phyloP scores from a whole-genome alignment of 2,113 vertebrate species.

The Oryzias javanicus region DNA sequence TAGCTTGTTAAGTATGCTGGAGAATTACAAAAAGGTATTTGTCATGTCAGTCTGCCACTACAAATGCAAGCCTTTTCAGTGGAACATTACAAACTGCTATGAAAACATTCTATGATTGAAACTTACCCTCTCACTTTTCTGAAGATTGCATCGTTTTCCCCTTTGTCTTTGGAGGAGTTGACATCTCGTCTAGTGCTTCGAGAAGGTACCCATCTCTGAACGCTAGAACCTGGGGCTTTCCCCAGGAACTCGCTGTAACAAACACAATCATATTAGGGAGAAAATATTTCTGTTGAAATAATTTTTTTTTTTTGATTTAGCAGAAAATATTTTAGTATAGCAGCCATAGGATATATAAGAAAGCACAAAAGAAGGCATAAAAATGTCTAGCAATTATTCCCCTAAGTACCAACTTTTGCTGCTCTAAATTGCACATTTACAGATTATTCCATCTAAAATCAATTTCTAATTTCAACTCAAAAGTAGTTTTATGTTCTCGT shows the following conservation, averaged over 20 bases:
- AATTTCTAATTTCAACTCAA: too few species aligned
- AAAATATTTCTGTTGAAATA: too few species aligned
- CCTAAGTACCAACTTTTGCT: too few species aligned
- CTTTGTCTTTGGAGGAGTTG: constrained; percentile 95
- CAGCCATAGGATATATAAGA: too few species aligned
- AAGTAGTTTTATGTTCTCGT: too few species aligned
- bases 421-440: too few species aligned
- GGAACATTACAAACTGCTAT: not conserved
- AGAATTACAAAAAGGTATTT: not conserved
- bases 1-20: constrained; percentile 99
- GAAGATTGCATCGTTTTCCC: constrained; percentile 97
- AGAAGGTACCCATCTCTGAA: constrained; percentile 99
- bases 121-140: constrained; percentile 99
- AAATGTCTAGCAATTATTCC: too few species aligned
- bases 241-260: constrained; percentile 96
- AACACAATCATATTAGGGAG: not conserved
- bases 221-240: constrained; percentile 98
- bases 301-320: too few species aligned
- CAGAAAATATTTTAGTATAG: too few species aligned
- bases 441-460: too few species aligned
- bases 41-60: not conserved
- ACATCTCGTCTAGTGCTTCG: constrained; percentile 99
- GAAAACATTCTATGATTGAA: not conserved
- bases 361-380: too few species aligned
- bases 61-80: not conserved